Evolutionary conservation across 2,888 invertebrate genomes (phyloP).

Genomic region (Myopa testacea): DNA sequence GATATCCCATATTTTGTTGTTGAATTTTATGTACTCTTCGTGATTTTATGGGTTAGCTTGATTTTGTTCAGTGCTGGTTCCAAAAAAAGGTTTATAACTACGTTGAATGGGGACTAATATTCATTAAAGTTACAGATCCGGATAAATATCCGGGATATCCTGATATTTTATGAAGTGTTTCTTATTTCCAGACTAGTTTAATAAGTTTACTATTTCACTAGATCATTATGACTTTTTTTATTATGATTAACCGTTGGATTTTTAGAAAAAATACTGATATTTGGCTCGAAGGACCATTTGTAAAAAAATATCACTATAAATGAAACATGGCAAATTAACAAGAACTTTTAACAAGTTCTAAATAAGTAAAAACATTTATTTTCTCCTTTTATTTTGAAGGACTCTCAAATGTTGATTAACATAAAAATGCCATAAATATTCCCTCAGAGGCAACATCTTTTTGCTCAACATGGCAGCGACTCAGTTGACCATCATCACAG

Average conservation of each 20-base stretch:
- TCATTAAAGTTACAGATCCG: too few relatives aligned
- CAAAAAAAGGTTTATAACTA: not conserved
- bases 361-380: too few relatives aligned
- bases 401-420: not conserved
- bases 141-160: not conserved
- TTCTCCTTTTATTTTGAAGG: too few relatives aligned
- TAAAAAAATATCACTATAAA: too few relatives aligned
- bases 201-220: too few relatives aligned
- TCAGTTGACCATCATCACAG: not conserved
- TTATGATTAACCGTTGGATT: too few relatives aligned
- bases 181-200: not conserved
- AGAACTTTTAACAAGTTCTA: too few relatives aligned
- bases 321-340: too few relatives aligned
- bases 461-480: not conserved
- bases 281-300: too few relatives aligned
- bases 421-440: conserved; percentile 35
- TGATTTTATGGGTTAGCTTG: not conserved
- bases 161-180: not conserved
- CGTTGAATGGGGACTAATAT: too few relatives aligned
- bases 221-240: too few relatives aligned
- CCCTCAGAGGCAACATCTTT: not conserved
- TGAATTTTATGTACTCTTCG: conserved; percentile 1
- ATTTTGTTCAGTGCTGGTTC: conserved; percentile 8
- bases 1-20: not conserved
- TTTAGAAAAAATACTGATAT: too few relatives aligned